Base-by-base conservation (phyloP, 2,113 vertebrate species). In the Vulpes lagopus region DNA sequence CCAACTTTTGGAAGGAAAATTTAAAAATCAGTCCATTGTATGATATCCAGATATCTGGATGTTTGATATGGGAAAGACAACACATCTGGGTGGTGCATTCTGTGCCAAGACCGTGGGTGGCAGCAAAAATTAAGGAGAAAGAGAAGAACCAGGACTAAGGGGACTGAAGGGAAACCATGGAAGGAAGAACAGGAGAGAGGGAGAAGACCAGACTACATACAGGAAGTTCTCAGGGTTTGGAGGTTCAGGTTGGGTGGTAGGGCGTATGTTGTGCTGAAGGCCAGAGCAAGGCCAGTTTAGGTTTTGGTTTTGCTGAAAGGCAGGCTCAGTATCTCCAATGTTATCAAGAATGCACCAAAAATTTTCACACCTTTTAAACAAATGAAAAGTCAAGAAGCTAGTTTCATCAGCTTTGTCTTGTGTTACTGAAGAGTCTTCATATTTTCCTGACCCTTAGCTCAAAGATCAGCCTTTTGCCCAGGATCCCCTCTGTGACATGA, bases 21-120 rank as follows among this genome's bases (percentile, higher is more conserved):
- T 20, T 74, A 97, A 97, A 96, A 55, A 78, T 82, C 60, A 94
- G 22, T 23, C 55, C 43, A 49, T 89, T 85, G 38, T 85, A n/a
- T 92, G 91, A 55, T 38, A 74, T 93, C 82, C 86, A 83, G 87
- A 49, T 96, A 92, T 89, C 86, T 95, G 97, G 89, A 93, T 65
- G 25, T 85, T 92, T 86, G 85, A 71, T 74, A 82, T 22, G 67
- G 23, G 79, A 22, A 78, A 91, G 55, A 59, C 14, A 81, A 1
- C 25, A 14, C 67, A 93, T 73, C 60, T 95, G 89, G 79, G 69
- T 80, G 51, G 14, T 51, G 64, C 16, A 69, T 0, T 90, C 16
- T 43, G 53, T 94, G 92, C 81, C 79, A 91, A 89, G 79, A 62
- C 35, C 0, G 19, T 94, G 97, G 94, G 97, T 96, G 86, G 89